Percentiles rank a stretch among this genome's conserved stretches.
Evolutionary conservation across 1,140 invertebrate species (phyloP).

Genomic region (Rhyacophila brunnea): DNA sequence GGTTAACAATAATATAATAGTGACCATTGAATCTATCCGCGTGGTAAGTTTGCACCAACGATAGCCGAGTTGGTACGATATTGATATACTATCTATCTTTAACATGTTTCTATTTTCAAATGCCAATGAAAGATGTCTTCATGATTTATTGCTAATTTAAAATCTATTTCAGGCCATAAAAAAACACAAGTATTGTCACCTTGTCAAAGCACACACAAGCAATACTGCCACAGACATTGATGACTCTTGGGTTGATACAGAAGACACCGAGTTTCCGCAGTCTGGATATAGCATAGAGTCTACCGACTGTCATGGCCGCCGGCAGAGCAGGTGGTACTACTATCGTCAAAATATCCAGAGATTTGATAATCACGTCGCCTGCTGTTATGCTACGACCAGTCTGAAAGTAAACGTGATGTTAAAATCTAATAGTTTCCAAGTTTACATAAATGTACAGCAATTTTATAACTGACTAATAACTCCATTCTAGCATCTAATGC

Average conservation of each 20-base stretch:
- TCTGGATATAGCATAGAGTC: constrained; percentile 85
- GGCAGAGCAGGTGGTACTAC: constrained; percentile 91
- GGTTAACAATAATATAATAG: too few relatives aligned
- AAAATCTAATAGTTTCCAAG: too few relatives aligned
- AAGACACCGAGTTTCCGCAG: constrained; percentile 80
- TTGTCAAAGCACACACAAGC: constrained; percentile 98
- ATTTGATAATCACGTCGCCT: constrained; percentile 64
- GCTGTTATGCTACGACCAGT: constrained; percentile 43
- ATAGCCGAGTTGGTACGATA: too few relatives aligned
- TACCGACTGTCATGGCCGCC: constrained; percentile 91
- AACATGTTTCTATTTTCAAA: background rate
- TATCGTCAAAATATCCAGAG: constrained; percentile 89
- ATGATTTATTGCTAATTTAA: too few relatives aligned
- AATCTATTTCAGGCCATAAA: too few relatives aligned
- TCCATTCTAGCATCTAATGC: too few relatives aligned
- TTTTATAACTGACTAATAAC: too few relatives aligned
- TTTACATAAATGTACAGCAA: too few relatives aligned
- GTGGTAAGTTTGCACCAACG: too few relatives aligned
- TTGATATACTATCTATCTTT: background rate
- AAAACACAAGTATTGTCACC: too few relatives aligned
- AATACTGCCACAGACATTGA: constrained; percentile 94
- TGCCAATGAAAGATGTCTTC: too few relatives aligned
- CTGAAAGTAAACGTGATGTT: constrained; percentile 38
- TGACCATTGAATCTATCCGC: too few relatives aligned
- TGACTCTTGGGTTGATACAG: constrained; percentile 90